Evolutionary conservation across 1,140 invertebrate species (phyloP).

Genomic region (Zaprionus taronus): DNA sequence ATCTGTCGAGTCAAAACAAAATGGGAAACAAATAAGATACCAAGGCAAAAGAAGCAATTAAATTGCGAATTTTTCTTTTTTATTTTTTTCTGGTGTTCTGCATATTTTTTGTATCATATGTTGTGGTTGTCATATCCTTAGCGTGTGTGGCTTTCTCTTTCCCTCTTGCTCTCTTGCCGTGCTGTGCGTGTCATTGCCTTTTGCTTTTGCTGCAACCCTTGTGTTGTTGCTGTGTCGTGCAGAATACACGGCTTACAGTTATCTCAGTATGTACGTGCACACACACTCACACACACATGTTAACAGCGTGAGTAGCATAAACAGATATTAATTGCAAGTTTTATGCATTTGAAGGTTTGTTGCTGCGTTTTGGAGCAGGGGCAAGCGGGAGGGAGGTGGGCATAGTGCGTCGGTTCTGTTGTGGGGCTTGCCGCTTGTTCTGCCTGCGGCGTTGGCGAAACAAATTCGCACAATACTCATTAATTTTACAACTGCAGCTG

Average conservation of each 20-base stretch:
- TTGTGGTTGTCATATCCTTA: constrained; percentile 10
- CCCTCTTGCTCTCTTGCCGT: constrained; percentile 18
- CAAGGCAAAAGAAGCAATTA: not conserved
- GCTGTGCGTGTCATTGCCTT: constrained; percentile 27
- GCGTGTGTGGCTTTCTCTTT: not conserved
- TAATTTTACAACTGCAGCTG: constrained; percentile 17
- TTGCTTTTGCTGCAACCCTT: constrained; percentile 30
- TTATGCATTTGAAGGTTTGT: constrained; percentile 1
- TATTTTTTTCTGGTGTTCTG: not conserved
- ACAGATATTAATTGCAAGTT: constrained; percentile 29
- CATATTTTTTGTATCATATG: constrained; percentile 3
- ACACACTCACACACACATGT: not conserved
- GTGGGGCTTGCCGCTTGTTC: not conserved
- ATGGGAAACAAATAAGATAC: constrained; percentile 7
- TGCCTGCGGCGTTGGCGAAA: constrained; percentile 8
- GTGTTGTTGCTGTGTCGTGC: constrained; percentile 13
- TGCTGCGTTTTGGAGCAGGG: too few relatives aligned
- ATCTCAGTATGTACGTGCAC: not conserved
- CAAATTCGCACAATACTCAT: constrained; percentile 22
- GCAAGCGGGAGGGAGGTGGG: not conserved
- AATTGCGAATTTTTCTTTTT: constrained; percentile 14
- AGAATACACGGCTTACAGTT: constrained; percentile 32
- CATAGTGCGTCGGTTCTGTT: not conserved
- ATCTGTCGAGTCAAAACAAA: constrained; percentile 18
- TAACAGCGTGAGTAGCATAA: constrained; percentile 11